These are phyloP conservation scores for Pachydiplax longipennis DNA, from an alignment of 2,888 invertebrate genomes.

Conservation along the genomic window DNA sequence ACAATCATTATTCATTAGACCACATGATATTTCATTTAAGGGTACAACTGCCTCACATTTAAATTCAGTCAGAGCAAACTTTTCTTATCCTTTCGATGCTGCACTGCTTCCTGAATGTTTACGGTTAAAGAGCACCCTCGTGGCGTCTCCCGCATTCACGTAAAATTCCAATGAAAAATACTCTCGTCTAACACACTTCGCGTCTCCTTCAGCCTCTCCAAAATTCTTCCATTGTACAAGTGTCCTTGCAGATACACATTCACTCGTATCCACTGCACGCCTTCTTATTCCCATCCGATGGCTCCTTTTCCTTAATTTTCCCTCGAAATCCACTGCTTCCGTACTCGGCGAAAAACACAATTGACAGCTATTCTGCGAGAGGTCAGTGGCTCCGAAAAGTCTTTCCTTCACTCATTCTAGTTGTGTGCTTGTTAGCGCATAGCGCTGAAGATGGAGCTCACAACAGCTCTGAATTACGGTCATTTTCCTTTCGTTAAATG, in stretches of 20 bases:
- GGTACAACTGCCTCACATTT: no score
- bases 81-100: no score
- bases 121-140: no score
- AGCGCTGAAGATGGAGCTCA: neutral
- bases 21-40: no score
- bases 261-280: neutral
- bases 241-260: neutral
- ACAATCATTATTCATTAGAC: no score
- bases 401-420: neutral
- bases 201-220: no score
- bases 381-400: slow-evolving; percentile 12
- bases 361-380: neutral
- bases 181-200: no score
- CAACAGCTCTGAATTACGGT: slow-evolving; percentile 12
- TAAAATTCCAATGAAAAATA: no score
- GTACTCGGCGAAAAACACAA: slow-evolving; percentile 5
- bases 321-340: neutral
- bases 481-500: neutral
- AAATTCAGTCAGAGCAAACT: no score
- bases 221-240: no score
- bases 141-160: no score
- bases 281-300: neutral
- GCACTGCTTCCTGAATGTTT: no score
- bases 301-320: neutral
- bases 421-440: slow-evolving; percentile 14